Conservation (phyloP, 2,113 vertebrate species). For the Microtus montanus region DNA sequence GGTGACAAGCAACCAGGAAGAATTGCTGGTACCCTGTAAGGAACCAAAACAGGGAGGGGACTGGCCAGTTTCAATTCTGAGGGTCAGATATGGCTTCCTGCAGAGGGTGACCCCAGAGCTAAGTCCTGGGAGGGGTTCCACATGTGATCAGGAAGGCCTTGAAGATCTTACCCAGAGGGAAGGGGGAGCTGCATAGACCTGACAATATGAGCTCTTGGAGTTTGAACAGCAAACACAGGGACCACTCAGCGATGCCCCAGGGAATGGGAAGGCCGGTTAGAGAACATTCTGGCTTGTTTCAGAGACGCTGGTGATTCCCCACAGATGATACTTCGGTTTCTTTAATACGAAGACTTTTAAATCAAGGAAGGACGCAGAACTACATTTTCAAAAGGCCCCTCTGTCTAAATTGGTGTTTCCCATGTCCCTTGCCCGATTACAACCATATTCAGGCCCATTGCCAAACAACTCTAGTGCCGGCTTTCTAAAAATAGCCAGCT, state of each 20-base stretch:
- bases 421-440: slow-evolving; percentile 25
- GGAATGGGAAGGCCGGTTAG: neutral
- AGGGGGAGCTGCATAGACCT: neutral
- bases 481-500: slow-evolving; percentile 71
- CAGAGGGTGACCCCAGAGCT: neutral
- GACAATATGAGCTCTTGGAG: neutral
- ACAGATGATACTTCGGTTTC: neutral
- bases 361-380: neutral
- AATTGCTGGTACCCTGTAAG: neutral
- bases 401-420: slow-evolving; percentile 41
- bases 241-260: neutral
- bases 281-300: neutral
- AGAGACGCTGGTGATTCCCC: neutral
- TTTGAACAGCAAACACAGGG: neutral
- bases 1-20: neutral
- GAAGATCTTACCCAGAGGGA: neutral
- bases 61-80: neutral
- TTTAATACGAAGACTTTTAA: neutral
- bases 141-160: neutral
- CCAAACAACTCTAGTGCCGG: slow-evolving; percentile 36
- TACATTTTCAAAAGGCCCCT: neutral
- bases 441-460: slow-evolving; percentile 67
- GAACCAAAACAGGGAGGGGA: neutral
- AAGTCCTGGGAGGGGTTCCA: neutral
- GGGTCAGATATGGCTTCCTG: neutral